These are phyloP conservation scores for Plebejus melissa DNA, from an alignment of 2,888 invertebrate species.

Conservation along the genomic window DNA sequence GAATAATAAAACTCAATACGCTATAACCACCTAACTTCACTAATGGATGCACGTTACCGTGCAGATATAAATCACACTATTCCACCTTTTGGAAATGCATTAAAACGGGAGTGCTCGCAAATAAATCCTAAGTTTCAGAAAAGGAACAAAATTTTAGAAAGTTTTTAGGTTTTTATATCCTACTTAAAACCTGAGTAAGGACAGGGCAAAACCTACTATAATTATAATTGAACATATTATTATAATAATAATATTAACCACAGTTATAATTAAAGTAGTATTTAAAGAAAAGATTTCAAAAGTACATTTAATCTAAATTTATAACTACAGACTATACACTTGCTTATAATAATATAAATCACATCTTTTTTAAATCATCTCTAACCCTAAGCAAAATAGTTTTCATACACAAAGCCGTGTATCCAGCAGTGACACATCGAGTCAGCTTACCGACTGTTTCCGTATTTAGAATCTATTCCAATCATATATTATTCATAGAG, in stretches of 20 bases:
- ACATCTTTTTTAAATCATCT: too few species aligned
- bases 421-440: not conserved
- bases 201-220: too few species aligned
- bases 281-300: too few species aligned
- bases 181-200: not conserved
- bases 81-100: constrained; percentile 11
- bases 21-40: constrained; percentile 31
- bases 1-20: constrained; percentile 36
- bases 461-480: constrained; percentile 11
- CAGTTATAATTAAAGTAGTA: too few species aligned
- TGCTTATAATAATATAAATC: too few species aligned
- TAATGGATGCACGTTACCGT: constrained; percentile 4
- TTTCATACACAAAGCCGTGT: constrained; percentile 1
- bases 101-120: not conserved
- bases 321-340: too few species aligned
- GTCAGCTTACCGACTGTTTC: not conserved
- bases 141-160: not conserved
- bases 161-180: not conserved
- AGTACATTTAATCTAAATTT: too few species aligned
- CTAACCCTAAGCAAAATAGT: not conserved
- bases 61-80: not conserved
- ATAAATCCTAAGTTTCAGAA: not conserved
- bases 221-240: too few species aligned
- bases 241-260: too few species aligned
- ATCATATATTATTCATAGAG: constrained; percentile 16